Conservation (phyloP, 2,888 invertebrate genomes). For the Pedicia rivosa region DNA sequence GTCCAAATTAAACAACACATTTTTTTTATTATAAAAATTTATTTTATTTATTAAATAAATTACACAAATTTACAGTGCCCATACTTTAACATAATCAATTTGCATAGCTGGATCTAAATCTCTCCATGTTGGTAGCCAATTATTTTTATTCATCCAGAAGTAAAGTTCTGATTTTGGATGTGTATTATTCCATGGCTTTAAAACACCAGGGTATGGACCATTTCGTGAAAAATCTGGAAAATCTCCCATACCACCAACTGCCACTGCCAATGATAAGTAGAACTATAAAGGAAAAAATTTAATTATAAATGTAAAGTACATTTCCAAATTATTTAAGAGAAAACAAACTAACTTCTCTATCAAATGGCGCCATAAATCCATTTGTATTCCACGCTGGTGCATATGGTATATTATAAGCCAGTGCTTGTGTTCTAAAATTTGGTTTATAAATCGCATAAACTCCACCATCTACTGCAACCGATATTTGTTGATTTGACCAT, state of each 20-base stretch:
- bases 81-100: constrained; percentile 26
- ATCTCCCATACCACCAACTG: constrained; percentile 57
- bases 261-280: constrained; percentile 60
- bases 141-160: constrained; percentile 47
- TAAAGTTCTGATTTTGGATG: constrained; percentile 45
- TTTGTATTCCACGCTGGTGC: constrained; percentile 40
- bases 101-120: no score
- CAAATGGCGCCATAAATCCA: constrained; percentile 55
- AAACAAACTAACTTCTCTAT: constrained; percentile 40
- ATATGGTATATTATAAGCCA: constrained; percentile 20
- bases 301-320: constrained; percentile 4
- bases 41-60: no score
- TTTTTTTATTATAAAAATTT: no score
- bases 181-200: constrained; percentile 63
- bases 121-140: constrained; percentile 54
- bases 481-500: constrained; percentile 36
- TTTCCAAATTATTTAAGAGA: not conserved
- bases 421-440: constrained; percentile 17
- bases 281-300: constrained; percentile 29
- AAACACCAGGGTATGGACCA: constrained; percentile 11
- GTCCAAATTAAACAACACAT: no score
- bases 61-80: constrained; percentile 18
- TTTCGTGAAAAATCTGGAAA: constrained; percentile 39
- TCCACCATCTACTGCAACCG: constrained; percentile 35
- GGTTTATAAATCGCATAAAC: constrained; percentile 34